Percentiles rank a stretch among this genome's conserved stretches.
These are phyloP conservation scores for Leptopilina syphax DNA, from an alignment of 2,888 invertebrate genomes.

Conservation along the genomic window DNA sequence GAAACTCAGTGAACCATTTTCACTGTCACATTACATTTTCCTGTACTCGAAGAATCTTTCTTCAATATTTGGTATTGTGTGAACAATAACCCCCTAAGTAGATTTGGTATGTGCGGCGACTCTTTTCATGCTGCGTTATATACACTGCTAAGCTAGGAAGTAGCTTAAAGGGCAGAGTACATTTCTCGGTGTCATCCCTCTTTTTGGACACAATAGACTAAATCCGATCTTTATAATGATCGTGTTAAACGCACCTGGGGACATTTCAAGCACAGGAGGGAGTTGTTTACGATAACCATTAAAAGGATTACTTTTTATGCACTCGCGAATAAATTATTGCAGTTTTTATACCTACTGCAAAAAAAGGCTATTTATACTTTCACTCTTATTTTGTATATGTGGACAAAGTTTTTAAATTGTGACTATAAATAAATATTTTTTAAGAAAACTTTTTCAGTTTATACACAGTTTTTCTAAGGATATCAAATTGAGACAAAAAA, in stretches of 20 bases:
- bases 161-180: slow-evolving; percentile 61
- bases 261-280: slow-evolving; percentile 62
- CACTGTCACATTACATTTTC: slow-evolving; percentile 22
- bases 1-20: background rate
- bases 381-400: too few species aligned
- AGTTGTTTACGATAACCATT: slow-evolving; percentile 67
- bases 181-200: slow-evolving; percentile 66
- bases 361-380: background rate
- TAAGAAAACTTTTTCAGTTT: too few species aligned
- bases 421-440: too few species aligned
- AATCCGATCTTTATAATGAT: slow-evolving; percentile 74
- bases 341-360: background rate
- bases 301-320: slow-evolving; percentile 61
- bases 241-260: slow-evolving; percentile 72
- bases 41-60: slow-evolving; percentile 5
- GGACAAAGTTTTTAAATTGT: too few species aligned
- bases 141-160: slow-evolving; percentile 64
- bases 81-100: slow-evolving; percentile 20
- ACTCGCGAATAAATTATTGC: slow-evolving; percentile 34
- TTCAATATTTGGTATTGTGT: slow-evolving; percentile 5
- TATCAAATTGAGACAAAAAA: too few species aligned
- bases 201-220: slow-evolving; percentile 64
- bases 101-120: slow-evolving; percentile 8
- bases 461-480: too few species aligned
- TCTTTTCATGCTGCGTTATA: slow-evolving; percentile 67